A percentile compares a stretch with the other conserved stretches of the same genome.
Conservation (phyloP, 35 echinoderm and acorn worm species). For the Stichopus chloronotus region DNA sequence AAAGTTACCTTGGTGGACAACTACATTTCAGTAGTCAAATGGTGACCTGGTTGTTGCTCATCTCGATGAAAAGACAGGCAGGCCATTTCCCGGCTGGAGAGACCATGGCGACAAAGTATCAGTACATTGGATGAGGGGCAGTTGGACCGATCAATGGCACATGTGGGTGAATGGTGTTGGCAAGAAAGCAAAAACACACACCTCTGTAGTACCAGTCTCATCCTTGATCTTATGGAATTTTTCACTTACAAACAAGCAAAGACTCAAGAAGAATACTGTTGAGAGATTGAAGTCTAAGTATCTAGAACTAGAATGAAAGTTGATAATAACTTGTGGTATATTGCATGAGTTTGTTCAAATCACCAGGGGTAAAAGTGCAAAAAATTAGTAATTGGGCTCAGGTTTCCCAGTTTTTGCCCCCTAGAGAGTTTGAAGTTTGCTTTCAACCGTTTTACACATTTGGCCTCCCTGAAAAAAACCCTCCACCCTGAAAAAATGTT, state of each 20-base stretch:
- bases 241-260: background rate
- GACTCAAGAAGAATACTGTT: constrained; percentile 16
- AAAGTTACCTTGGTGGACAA: constrained; percentile 1
- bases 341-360: no score
- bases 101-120: no score
- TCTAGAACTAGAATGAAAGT: background rate
- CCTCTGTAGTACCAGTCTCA: background rate
- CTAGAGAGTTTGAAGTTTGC: no score
- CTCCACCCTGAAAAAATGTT: no score
- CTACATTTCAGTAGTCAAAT: background rate
- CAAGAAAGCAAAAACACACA: background rate
- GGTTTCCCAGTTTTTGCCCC: no score
- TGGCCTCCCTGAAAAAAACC: no score
- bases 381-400: no score
- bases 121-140: constrained; percentile 32
- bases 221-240: constrained; percentile 27
- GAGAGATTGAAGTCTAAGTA: constrained; percentile 1
- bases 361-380: no score
- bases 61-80: background rate
- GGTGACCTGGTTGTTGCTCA: constrained; percentile 9
- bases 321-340: background rate
- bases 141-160: constrained; percentile 10
- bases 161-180: constrained; percentile 2
- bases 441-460: no score
- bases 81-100: background rate